Percentiles rank a stretch among this genome's conserved stretches.
These are phyloP conservation scores for Podabrus alpinus DNA, from an alignment of 2,888 invertebrate species.

Conservation along the genomic window DNA sequence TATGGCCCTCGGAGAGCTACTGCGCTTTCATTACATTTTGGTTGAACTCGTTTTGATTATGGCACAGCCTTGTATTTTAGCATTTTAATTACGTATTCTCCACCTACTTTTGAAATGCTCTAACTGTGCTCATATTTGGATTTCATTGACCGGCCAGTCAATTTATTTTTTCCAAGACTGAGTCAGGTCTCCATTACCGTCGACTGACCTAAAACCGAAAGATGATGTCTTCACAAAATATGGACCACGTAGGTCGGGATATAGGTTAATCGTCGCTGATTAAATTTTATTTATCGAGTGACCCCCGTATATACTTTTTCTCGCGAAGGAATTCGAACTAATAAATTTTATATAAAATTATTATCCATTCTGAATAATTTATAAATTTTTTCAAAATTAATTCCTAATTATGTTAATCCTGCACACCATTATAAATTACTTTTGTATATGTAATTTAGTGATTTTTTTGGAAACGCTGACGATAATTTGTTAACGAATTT, in stretches of 20 bases:
- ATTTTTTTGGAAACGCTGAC: neutral
- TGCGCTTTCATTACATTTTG: slow-evolving; percentile 18
- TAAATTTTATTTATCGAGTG: neutral
- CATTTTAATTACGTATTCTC: slow-evolving; percentile 10
- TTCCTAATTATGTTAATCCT: neutral
- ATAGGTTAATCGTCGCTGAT: too few relatives aligned
- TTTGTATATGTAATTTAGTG: neutral
- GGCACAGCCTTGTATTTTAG: slow-evolving; percentile 20
- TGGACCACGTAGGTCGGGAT: too few relatives aligned
- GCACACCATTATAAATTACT: neutral
- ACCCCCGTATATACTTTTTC: neutral
- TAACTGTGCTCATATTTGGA: neutral
- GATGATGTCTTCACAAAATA: too few relatives aligned
- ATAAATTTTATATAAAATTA: neutral
- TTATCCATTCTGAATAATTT: neutral
- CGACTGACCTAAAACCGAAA: neutral
- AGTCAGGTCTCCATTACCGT: neutral
- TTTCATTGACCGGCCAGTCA: neutral
- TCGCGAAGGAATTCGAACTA: neutral
- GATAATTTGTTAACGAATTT: neutral
- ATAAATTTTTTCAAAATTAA: neutral
- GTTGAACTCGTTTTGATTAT: slow-evolving; percentile 20
- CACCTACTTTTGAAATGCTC: slow-evolving; percentile 1
- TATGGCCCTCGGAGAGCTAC: slow-evolving; percentile 43
- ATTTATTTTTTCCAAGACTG: neutral